These are phyloP conservation scores for Drosophila malerkotliana DNA, from an alignment of 1,140 invertebrate species.

Conservation along the genomic window DNA sequence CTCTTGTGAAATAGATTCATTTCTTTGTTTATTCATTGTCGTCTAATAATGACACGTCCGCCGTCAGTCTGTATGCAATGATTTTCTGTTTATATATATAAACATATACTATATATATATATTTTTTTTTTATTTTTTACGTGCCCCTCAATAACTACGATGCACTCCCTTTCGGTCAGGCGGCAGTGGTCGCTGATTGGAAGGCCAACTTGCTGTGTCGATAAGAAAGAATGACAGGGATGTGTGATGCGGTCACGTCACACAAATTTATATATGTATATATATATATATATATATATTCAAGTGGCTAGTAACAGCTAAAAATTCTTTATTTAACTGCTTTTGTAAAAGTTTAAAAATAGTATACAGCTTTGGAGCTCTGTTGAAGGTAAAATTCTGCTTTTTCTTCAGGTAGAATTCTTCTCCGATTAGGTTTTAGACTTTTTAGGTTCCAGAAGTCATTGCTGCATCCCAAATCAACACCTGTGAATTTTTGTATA, in stretches of 20 bases:
- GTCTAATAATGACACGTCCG: slow-evolving; percentile 22
- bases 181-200: not conserved
- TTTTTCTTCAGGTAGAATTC: no score
- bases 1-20: slow-evolving; percentile 15
- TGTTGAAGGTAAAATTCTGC: no score
- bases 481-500: not conserved
- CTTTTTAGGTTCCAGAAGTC: no score
- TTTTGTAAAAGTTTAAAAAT: not conserved
- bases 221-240: slow-evolving; percentile 1
- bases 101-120: not conserved
- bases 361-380: no score
- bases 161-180: not conserved
- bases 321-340: not conserved
- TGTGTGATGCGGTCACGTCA: not conserved
- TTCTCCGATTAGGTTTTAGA: no score
- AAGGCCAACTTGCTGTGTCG: not conserved
- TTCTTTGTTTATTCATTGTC: slow-evolving; percentile 31
- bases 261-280: not conserved
- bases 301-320: not conserved
- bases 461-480: not conserved
- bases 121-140: not conserved
- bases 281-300: not conserved
- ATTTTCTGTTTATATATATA: not conserved
- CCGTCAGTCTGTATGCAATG: not conserved
- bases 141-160: slow-evolving; percentile 4